These are phyloP conservation scores for Ectemnius cavifrons DNA, from an alignment of 2,888 invertebrate genomes.

Conservation along the genomic window DNA sequence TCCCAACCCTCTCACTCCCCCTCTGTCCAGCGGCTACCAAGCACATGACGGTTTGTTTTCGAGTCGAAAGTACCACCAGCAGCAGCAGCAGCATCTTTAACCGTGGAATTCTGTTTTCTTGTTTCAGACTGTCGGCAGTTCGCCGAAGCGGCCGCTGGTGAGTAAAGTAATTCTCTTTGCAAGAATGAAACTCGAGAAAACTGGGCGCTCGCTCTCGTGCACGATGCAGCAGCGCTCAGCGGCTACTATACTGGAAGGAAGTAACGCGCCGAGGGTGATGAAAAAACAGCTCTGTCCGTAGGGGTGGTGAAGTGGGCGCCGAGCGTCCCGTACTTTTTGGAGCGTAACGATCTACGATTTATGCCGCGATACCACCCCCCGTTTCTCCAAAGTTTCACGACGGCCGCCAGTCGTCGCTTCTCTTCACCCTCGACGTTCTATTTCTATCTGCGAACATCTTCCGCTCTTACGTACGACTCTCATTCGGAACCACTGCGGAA, in stretches of 20 bases:
- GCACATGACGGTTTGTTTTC: background rate
- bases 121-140: slow-evolving; percentile 13
- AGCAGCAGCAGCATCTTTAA: slow-evolving; percentile 7
- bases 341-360: slow-evolving; percentile 9
- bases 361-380: slow-evolving; percentile 8
- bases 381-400: slow-evolving; percentile 8
- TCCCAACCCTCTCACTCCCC: too few relatives aligned
- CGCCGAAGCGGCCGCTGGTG: slow-evolving; percentile 20
- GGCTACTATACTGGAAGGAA: background rate
- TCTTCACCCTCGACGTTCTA: slow-evolving; percentile 1
- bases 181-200: background rate
- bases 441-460: background rate
- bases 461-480: background rate
- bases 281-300: background rate
- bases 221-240: too few relatives aligned
- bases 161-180: slow-evolving; percentile 14
- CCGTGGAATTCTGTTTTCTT: slow-evolving; percentile 8
- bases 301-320: slow-evolving; percentile 4
- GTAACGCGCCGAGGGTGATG: slow-evolving; percentile 5
- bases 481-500: background rate
- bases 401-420: slow-evolving; percentile 1
- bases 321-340: slow-evolving; percentile 1
- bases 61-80: background rate
- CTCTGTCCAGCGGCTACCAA: too few relatives aligned
- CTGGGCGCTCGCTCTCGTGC: background rate